These are phyloP conservation scores for Callipepla californica DNA, from an alignment of 2,113 vertebrate species.

Conservation along the genomic window DNA sequence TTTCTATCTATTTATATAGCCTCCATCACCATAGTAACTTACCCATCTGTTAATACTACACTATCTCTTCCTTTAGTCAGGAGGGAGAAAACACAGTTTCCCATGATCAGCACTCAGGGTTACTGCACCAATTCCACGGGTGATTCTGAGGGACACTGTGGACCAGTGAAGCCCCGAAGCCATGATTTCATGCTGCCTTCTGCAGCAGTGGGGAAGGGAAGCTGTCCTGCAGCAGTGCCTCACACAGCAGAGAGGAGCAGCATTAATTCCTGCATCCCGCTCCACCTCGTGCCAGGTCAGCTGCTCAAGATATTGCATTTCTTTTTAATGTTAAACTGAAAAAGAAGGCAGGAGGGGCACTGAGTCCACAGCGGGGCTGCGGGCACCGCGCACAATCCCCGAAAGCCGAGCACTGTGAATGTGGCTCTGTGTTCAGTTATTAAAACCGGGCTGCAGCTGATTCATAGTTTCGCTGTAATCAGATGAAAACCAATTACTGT, in stretches of 20 bases:
- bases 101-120: neutral
- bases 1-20: constrained; percentile 17
- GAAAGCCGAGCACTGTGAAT: neutral
- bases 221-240: neutral
- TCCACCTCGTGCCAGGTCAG: neutral
- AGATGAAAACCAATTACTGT: constrained; percentile 64
- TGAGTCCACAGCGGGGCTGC: neutral
- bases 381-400: neutral
- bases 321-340: neutral
- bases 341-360: neutral
- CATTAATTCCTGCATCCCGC: neutral
- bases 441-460: constrained; percentile 59
- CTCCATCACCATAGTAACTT: constrained; percentile 58
- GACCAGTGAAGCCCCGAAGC: too few relatives aligned
- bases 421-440: constrained; percentile 53
- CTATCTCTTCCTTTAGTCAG: neutral
- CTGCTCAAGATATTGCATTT: neutral
- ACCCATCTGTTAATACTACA: neutral
- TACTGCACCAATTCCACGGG: neutral
- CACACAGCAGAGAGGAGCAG: neutral
- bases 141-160: neutral
- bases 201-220: neutral
- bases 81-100: neutral
- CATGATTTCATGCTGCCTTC: neutral
- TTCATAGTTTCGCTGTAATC: constrained; percentile 63